Base-by-base conservation (phyloP, 2,888 invertebrate species). In the Alloplasta piceator region DNA sequence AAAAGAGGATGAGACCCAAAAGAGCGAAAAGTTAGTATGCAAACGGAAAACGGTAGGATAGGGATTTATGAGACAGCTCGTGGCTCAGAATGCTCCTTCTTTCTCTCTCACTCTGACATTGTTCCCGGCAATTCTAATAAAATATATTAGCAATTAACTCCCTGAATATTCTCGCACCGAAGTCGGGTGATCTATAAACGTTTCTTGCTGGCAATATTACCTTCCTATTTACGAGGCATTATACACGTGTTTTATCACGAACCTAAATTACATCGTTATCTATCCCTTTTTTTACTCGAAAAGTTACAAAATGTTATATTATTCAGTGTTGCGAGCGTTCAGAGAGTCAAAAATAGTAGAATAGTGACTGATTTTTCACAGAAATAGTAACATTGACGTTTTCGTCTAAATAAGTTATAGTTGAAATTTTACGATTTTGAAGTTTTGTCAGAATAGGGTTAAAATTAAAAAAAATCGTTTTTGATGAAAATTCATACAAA, bases 101-200 rank as follows among this genome's bases (percentile, higher is more conserved):
- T 52, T 58, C 58, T 58, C 68, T 56, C n/a, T 72, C 39, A 14
- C 52, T 63, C 55, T 52, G 38, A 58, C 61, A 26, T 55, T 41
- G 41, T 48, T 58, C 85, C 84, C 83, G 82, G 89, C 87, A 87
- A 87, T 90, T 90, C 88, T 89, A 90, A 90, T 90, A 89, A 92
- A 92, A 92, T 92, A 92, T 92, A 85, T 85, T 90, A 90, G 90
- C 91, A 92, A 92, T 92, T 92, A 92, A 90, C 88, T 86, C 89
- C 89, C 91, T 89, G 89, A 91, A 92, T 92, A 92, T 92, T 92
- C 92, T 88, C 90, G 87, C 89, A 87, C 88, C 87, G 89, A 88
- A 88, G 85, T 87, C 67, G 83, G 84, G 90, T 92, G 92, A 92
- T 91, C 88, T 91, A 92, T 90, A 85, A 89, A 56, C 43, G 63